Base-by-base conservation (phyloP, 2,888 invertebrate genomes). In the Artemia sp. region DNA sequence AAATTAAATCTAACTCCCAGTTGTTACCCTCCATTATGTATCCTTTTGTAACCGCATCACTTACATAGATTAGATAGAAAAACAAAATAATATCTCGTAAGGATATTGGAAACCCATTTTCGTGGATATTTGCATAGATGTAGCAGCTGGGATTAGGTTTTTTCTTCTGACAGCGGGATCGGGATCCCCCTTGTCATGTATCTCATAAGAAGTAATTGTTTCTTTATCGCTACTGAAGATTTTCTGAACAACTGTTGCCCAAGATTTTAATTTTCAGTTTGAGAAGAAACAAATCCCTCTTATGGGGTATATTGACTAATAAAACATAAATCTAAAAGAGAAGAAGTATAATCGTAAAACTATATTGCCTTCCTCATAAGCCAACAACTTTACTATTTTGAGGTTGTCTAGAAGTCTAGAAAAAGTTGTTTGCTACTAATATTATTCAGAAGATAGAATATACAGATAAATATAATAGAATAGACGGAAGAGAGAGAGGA, bases 121-220 rank as follows among this genome's bases (percentile, higher is more conserved):
- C 8, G 64, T n/a, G 64, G 11, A 58, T 58, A 58, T 58, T 58
- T 58, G 64, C 64, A 58, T 58, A n/a, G 14, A 24, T n/a, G 64
- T 24, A 58, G 38, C 64, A 58, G 64, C 64, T 58, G 64, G 64
- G 64, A 58, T 24, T 24, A n/a, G 11, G 64, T 19, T 58, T 19
- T 58, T 58, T 58, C 24, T 58, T 58, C 64, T 8, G 38, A 38
- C 1, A 38, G 38, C 38, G 38, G 38, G 10, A 58, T 24, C 64
- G n/a, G 64, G 64, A 58, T n/a, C 14, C n/a, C 14, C 64, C 64
- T 24, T 58, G 64, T 58, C 64, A 58, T 58, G 64, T 58, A 58
- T 58, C 64, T 58, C 64, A 58, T 58, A 58, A 58, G 64, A 58
- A 58, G 64, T 58, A 58, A 58, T 58, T 58, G 64, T 24, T 58